These are phyloP conservation scores for Taenioides sp. DNA, from an alignment of 2,797 vertebrate species.

Conservation along the genomic window DNA sequence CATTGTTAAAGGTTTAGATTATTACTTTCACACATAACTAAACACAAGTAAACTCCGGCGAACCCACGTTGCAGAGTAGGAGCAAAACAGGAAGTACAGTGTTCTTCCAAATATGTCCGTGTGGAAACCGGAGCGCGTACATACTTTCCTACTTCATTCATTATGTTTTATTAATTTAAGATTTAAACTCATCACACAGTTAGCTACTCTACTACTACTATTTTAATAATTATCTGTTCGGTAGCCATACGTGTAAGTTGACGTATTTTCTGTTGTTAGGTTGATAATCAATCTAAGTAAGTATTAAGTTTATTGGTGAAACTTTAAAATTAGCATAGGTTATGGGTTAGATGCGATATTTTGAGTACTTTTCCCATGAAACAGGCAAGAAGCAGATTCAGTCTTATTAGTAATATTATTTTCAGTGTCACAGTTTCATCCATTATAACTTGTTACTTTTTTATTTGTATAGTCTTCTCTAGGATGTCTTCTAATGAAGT, in stretches of 20 bases:
- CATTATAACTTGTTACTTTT: neutral
- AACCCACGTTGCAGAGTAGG: constrained; percentile 62
- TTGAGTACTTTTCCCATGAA: no score
- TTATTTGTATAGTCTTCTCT: neutral
- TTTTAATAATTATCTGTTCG: neutral
- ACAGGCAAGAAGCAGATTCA: no score
- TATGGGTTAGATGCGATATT: neutral
- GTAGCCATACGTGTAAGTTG: neutral
- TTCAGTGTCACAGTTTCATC: neutral
- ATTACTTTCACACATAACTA: constrained; percentile 45
- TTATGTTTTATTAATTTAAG: neutral
- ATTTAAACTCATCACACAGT: neutral
- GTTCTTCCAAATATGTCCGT: constrained; percentile 33
- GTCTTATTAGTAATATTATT: neutral
- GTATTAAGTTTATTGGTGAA: neutral
- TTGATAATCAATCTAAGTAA: neutral
- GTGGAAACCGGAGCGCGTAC: constrained; percentile 27
- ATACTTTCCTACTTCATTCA: neutral
- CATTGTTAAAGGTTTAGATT: constrained; percentile 63
- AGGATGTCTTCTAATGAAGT: neutral
- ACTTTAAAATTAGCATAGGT: neutral
- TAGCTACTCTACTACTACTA: neutral
- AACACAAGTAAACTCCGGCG: neutral
- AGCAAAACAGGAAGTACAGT: constrained; percentile 62
- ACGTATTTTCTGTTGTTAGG: neutral